Conservation (phyloP, 1,140 invertebrate species). For the Delia radicum region DNA sequence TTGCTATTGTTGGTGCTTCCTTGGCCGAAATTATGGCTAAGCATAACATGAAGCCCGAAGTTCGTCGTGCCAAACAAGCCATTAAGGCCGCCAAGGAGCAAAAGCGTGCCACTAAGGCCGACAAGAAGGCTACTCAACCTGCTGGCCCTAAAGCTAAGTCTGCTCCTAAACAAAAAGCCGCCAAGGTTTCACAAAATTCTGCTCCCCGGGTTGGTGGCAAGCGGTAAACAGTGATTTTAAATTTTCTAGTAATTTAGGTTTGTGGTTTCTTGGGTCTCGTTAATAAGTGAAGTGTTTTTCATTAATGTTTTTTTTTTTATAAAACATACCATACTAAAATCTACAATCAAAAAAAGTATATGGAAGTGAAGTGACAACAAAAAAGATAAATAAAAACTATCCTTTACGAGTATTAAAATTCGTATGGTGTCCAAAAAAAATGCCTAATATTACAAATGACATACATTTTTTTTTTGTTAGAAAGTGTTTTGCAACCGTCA, state of each 20-base stretch:
- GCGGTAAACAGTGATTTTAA: slow-evolving; percentile 67
- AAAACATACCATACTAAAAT: neutral
- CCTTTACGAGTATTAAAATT: neutral
- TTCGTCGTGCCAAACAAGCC: slow-evolving; percentile 96
- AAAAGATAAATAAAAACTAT: neutral
- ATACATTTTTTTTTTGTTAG: too few species aligned
- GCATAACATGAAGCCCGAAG: slow-evolving; percentile 98
- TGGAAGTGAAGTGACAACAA: neutral
- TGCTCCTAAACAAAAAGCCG: slow-evolving; percentile 77
- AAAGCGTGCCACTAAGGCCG: slow-evolving; percentile 79
- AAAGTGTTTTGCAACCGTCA: too few species aligned
- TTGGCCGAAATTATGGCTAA: slow-evolving; percentile 97
- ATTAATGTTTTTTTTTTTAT: slow-evolving; percentile 8
- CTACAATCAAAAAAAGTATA: neutral
- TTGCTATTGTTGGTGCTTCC: slow-evolving; percentile 96
- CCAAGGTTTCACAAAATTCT: slow-evolving; percentile 79
- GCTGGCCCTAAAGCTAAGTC: slow-evolving; percentile 73
- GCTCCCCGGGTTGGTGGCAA: slow-evolving; percentile 93
- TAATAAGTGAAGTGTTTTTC: slow-evolving; percentile 6
- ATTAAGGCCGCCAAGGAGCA: slow-evolving; percentile 95
- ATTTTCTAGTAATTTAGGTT: neutral
- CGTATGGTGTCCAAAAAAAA: neutral
- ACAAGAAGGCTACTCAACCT: slow-evolving; percentile 78
- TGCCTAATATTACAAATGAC: too few species aligned
- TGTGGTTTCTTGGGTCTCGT: neutral